Base-by-base conservation (phyloP, 2,797 vertebrate genomes). In the Crenuchus spilurus region DNA sequence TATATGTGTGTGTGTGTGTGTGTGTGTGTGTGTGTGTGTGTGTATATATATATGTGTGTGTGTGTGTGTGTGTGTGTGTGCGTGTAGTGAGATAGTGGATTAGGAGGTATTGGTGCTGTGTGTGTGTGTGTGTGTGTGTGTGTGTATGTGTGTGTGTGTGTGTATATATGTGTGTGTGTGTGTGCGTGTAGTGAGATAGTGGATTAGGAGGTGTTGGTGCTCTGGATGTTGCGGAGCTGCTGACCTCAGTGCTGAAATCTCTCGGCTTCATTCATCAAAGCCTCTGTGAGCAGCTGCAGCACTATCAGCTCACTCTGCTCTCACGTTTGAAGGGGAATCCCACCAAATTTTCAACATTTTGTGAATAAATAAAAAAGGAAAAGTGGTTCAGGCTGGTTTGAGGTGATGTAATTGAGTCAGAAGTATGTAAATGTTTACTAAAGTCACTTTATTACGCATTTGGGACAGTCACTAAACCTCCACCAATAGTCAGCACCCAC, bases 191-290 rank as follows among this genome's bases (percentile, higher is more conserved):
- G 58, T 55, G 31, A 26, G 42, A 61, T 30, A 68, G 54, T 63
- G 64, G 78, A 80, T 80, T 83, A 78, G 64, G 75, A 76, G 78
- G 70, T 80, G 79, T 75, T 70, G 35, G 37, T 30, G 63, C 76
- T 75, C 68, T 70, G 62, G 72, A 70, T 78, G 78, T 65, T 61
- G 60, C 35, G 55, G 78, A 83, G 81, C 64, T 68, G 76, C 54
- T 65, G 72, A 62, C 75, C 61, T 57, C 60, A 72, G 72, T 78
- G 72, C 60, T 57, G 71, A 78, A 83, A 83, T 78, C 78, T 74
- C 78, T 75, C 65, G 13, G 81, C 66, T 75, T 80, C 76, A 81
- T 83, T 72, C 79, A 80, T 83, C 78, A 83, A 77, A 80, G 70
- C 28, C 52, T 73, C 69, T 78, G 80, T 76, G 76, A 83, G 75